Evolutionary conservation across 2,113 vertebrate species (phyloP).

Genomic region (Channa argus): DNA sequence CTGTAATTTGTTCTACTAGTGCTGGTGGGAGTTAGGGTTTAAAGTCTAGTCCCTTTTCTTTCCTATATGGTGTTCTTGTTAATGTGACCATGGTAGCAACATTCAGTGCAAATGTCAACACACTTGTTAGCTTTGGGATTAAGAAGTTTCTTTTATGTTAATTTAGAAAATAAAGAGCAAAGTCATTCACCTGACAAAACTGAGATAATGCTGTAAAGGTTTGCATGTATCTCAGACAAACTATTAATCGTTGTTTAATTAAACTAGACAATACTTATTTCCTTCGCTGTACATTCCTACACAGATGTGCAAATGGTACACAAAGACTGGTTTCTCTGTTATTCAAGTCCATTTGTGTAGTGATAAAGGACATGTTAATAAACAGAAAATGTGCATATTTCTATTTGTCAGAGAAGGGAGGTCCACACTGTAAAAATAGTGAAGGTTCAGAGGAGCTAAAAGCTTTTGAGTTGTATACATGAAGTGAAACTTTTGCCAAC

Average conservation of each 20-base stretch:
- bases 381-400: neutral
- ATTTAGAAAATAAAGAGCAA: neutral
- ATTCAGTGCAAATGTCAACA: neutral
- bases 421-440: neutral
- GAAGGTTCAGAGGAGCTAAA: conserved; percentile 34
- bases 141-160: neutral
- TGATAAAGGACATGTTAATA: neutral
- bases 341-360: neutral
- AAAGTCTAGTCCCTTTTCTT: conserved; percentile 20
- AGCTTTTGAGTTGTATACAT: conserved; percentile 3
- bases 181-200: neutral
- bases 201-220: neutral
- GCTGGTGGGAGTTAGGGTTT: neutral
- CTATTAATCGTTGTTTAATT: too few species aligned
- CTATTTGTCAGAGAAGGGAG: conserved; percentile 4
- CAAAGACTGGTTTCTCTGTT: conserved; percentile 1
- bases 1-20: conserved; percentile 11
- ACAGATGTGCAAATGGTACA: neutral
- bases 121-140: neutral
- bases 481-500: conserved; percentile 8
- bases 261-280: too few species aligned
- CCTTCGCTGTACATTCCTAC: too few species aligned
- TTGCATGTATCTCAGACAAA: neutral
- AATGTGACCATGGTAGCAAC: neutral
- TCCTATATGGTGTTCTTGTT: conserved; percentile 17